Evolutionary conservation across 2,797 vertebrate species (phyloP), one percentile per base, ranked within the genome.

Genomic region (Brachyalestes nurse): DNA sequence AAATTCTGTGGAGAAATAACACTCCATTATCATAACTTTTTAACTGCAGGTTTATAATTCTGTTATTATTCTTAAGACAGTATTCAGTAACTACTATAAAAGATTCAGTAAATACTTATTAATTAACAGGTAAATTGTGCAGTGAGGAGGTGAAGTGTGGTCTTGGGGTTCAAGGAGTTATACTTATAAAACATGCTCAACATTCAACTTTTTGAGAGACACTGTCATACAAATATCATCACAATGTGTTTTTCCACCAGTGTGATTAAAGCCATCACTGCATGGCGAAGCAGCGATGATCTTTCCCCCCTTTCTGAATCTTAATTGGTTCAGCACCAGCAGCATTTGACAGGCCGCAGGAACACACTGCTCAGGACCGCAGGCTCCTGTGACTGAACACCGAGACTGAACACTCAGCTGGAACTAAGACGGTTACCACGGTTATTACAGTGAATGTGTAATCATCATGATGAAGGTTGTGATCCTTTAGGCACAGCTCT

Each of bases 1-100:
- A 51, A 16, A 25, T 21, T 38, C 28, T 64, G 16, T 58, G 5
- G 14, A 14, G 19, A 66, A 69, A 12, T 28, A 42, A 53, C 55
- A 62, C 3, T 40, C 87, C 85, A 91, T 88, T 89, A 89, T 69
- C 87, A 91, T 92, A 90, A 93, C 93, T 6, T n/a, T 6, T 57
- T 57, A 57, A n/a, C 53, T n/a, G 19, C 1, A n/a, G 7, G 6
- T 6, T 57, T 19, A 7, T 57, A 0, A 57, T 57, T 57, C 34
- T 34, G 34, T 34, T 4, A 34, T 34, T 34, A 34, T 4, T 34
- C 34, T 28, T 28, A n/a, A n/a, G n/a, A n/a, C n/a, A 53, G 5
- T 53, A 16, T 53, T 53, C 16, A 17, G 16, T 5, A 17, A 17
- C 14, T 17, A 17, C 2, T 17, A 53, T 42, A 42, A 42, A 53